A percentile compares a stretch with the other conserved stretches of the same genome.
These are phyloP conservation scores for Porites cylindrica DNA, from an alignment of 92 coral and sea anemone species.

Conservation along the genomic window DNA sequence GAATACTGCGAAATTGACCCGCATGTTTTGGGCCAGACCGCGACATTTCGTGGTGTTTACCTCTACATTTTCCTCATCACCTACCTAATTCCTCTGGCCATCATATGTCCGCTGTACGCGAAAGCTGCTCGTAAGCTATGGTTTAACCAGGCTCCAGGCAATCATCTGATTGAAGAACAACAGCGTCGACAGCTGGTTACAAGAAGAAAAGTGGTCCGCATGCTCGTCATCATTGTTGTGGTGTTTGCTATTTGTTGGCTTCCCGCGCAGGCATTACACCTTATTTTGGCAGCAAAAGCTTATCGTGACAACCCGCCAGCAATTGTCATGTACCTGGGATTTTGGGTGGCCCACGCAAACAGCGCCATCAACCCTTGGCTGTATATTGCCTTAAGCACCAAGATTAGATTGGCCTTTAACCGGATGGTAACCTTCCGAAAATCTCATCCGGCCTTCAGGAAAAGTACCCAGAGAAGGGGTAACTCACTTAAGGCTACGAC, in stretches of 20 bases:
- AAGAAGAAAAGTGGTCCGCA: constrained; percentile 5
- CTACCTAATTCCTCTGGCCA: neutral
- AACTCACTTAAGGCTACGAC: no score
- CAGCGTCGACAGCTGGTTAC: neutral
- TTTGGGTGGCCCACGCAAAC: constrained; percentile 5
- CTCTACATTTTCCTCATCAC: neutral
- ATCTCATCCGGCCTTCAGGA: no score
- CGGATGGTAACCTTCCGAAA: no score
- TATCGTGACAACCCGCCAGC: neutral
- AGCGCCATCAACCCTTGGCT: constrained; percentile 25
- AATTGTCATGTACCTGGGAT: neutral
- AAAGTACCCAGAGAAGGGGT: no score
- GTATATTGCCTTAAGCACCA: constrained; percentile 7
- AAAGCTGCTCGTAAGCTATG: neutral
- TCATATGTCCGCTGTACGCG: neutral
- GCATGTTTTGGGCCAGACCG: neutral
- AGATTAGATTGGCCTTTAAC: neutral
- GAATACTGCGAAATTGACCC: neutral
- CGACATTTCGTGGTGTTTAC: neutral
- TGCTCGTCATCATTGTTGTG: constrained; percentile 3
- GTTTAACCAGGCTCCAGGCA: neutral
- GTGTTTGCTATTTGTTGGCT: constrained; percentile 24
- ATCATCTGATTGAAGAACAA: neutral
- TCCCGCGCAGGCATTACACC: neutral
- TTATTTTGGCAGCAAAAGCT: neutral